Conservation (phyloP, 2,888 invertebrate species). For the Cistogaster globosa region DNA sequence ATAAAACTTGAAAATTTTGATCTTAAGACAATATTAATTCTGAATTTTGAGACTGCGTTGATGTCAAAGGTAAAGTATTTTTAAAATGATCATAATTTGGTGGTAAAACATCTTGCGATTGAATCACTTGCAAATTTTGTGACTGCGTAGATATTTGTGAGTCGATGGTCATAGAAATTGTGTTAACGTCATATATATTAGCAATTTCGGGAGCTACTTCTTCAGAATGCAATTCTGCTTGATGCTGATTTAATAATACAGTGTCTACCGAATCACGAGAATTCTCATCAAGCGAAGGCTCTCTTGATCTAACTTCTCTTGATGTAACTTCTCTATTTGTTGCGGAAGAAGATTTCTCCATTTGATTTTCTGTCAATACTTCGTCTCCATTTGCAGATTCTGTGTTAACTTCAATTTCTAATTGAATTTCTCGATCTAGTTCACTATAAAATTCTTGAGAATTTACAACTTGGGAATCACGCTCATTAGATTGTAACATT, state of each 20-base stretch:
- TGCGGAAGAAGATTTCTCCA: not conserved
- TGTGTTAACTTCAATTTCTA: slow-evolving; percentile 2
- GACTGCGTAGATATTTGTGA: slow-evolving; percentile 32
- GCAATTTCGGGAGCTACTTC: slow-evolving; percentile 44
- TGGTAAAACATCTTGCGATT: slow-evolving; percentile 44
- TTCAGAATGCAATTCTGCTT: slow-evolving; percentile 21
- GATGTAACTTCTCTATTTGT: not conserved
- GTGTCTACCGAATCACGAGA: slow-evolving; percentile 30
- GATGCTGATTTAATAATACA: not conserved
- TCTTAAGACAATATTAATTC: not conserved
- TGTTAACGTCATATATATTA: slow-evolving; percentile 29
- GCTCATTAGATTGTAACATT: not conserved
- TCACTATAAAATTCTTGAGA: not conserved
- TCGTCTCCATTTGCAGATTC: not conserved
- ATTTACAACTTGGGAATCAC: not conserved
- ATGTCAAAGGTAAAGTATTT: slow-evolving; percentile 39
- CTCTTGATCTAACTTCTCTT: not conserved
- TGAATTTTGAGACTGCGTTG: slow-evolving; percentile 45
- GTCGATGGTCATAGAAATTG: slow-evolving; percentile 45
- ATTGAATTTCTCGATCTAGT: not conserved
- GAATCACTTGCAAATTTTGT: not conserved
- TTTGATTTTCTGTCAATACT: not conserved
- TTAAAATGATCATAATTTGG: slow-evolving; percentile 44
- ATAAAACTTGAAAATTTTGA: too few relatives aligned
- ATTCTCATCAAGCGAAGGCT: not conserved